These are phyloP conservation scores for Lampropteryx suffumata DNA, from an alignment of 2,888 invertebrate genomes.

Conservation along the genomic window DNA sequence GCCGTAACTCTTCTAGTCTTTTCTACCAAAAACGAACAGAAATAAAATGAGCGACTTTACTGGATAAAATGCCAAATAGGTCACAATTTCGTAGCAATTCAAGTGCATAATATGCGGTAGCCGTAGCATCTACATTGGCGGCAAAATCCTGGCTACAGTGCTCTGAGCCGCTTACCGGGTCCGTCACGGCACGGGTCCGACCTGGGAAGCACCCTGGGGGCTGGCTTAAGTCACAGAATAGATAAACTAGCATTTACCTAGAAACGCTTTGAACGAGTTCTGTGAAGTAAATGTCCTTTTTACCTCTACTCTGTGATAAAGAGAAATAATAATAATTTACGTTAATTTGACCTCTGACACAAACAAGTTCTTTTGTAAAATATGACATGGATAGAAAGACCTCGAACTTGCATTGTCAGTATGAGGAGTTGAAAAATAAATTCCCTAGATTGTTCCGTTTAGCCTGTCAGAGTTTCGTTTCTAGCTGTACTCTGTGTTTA, in stretches of 20 bases:
- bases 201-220: slow-evolving; percentile 47
- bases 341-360: too few species aligned
- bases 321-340: too few species aligned
- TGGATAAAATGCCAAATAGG: slow-evolving; percentile 9
- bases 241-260: not conserved
- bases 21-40: not conserved
- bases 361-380: too few species aligned
- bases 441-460: too few species aligned
- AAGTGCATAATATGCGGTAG: slow-evolving; percentile 21
- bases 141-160: slow-evolving; percentile 35
- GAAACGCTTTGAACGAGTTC: slow-evolving; percentile 6
- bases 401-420: too few species aligned
- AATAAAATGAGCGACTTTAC: slow-evolving; percentile 4
- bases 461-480: not conserved
- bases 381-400: too few species aligned
- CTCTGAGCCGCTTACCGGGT: slow-evolving; percentile 64
- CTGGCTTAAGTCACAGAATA: slow-evolving; percentile 17
- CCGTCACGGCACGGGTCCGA: slow-evolving; percentile 42
- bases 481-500: slow-evolving; percentile 14
- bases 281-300: too few species aligned
- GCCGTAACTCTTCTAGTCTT: not conserved
- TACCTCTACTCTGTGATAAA: too few species aligned
- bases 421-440: too few species aligned
- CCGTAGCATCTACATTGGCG: slow-evolving; percentile 18
- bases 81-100: slow-evolving; percentile 19